Percentiles rank a stretch among this genome's conserved stretches.
Conservation (phyloP, 2,113 vertebrate species). For the Hirundichthys speculiger region DNA sequence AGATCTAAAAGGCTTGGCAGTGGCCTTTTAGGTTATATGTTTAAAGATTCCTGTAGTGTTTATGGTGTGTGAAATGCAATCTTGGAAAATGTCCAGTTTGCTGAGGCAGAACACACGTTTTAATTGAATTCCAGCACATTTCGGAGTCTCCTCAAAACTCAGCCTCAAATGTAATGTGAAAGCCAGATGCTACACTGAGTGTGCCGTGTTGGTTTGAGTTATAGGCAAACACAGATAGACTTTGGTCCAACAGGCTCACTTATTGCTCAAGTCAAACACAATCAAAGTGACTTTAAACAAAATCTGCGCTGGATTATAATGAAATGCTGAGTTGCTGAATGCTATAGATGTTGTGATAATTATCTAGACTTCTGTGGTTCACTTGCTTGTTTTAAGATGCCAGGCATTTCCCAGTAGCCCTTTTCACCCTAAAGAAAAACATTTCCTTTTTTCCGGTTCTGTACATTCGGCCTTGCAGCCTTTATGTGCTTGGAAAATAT, state of each 20-base stretch:
- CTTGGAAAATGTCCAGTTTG: conserved; percentile 77
- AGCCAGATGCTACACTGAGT: conserved; percentile 73
- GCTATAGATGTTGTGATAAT: conserved; percentile 73
- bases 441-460: conserved; percentile 34
- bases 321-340: conserved; percentile 73
- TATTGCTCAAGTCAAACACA: conserved; percentile 80
- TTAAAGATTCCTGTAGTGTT: conserved; percentile 75
- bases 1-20: conserved; percentile 64
- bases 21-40: conserved; percentile 71
- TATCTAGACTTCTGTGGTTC: conserved; percentile 69
- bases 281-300: conserved; percentile 76
- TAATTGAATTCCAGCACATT: conserved; percentile 80
- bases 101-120: conserved; percentile 65
- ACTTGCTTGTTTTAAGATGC: conserved; percentile 50
- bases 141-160: conserved; percentile 71
- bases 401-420: conserved; percentile 44
- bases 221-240: conserved; percentile 62
- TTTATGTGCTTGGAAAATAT: conserved; percentile 15
- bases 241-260: conserved; percentile 63
- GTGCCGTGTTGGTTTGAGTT: conserved; percentile 69
- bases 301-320: conserved; percentile 66
- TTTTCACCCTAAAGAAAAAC: conserved; percentile 26
- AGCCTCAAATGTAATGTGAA: conserved; percentile 78
- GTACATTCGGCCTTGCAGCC: conserved; percentile 12
- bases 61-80: conserved; percentile 77